phyloP scores from a whole-genome alignment of 2,888 invertebrate species.

The Sthenelais limicola region DNA sequence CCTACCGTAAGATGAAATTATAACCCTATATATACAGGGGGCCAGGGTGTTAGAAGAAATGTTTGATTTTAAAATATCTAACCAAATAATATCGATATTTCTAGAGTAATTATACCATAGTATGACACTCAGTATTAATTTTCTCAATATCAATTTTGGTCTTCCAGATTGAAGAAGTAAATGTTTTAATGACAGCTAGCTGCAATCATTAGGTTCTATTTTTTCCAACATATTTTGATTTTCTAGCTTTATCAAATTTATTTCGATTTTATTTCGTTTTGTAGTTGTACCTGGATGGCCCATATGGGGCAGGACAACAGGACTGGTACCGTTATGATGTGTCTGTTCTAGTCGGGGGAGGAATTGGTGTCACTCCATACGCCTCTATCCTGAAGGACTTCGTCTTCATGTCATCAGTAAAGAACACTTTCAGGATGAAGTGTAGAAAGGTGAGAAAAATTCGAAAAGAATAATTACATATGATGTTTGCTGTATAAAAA shows the following conservation, averaged over 20 bases:
- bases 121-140: too few species aligned
- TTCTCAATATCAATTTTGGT: too few species aligned
- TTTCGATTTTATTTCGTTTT: constrained; percentile 12
- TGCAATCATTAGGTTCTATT: too few species aligned
- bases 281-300: constrained; percentile 69
- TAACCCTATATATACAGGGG: neutral
- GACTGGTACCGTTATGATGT: constrained; percentile 71
- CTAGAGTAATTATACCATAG: too few species aligned
- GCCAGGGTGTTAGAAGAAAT: neutral
- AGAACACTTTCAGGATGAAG: constrained; percentile 68
- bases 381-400: constrained; percentile 79
- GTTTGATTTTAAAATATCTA: too few species aligned
- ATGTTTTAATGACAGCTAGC: too few species aligned
- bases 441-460: constrained; percentile 69
- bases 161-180: too few species aligned
- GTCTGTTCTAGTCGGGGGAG: constrained; percentile 69
- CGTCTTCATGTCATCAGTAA: constrained; percentile 72
- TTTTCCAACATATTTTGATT: too few species aligned
- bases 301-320: constrained; percentile 70
- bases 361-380: constrained; percentile 77
- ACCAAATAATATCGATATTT: too few species aligned
- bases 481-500: too few species aligned
- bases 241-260: too few species aligned
- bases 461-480: too few species aligned
- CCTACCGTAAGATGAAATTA: constrained; percentile 63